phyloP scores from a whole-genome alignment of 2,797 vertebrate genomes.

The Pangasius krempfi region DNA sequence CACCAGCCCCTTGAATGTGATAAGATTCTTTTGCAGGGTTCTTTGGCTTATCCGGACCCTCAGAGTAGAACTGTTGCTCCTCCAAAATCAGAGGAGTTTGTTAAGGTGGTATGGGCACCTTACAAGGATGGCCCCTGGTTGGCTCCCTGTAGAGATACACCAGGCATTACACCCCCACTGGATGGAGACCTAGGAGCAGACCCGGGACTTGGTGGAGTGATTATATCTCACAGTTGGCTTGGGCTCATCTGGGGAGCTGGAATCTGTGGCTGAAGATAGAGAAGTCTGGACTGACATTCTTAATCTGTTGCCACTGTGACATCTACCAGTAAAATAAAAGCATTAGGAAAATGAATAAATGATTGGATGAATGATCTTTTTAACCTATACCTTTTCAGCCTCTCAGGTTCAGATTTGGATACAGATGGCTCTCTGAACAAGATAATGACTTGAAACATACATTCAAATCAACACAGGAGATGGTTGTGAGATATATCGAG shows the following conservation, averaged over 20 bases:
- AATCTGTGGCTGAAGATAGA: too few species aligned
- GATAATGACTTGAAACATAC: too few species aligned
- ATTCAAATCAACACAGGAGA: too few species aligned
- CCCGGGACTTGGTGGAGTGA: background rate
- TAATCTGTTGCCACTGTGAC: too few species aligned
- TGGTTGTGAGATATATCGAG: too few species aligned
- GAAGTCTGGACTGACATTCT: too few species aligned
- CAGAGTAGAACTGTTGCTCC: background rate
- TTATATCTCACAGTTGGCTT: background rate
- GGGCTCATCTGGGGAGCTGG: background rate
- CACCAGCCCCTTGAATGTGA: background rate
- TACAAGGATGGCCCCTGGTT: background rate
- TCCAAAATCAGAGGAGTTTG: background rate
- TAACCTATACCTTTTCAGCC: too few species aligned
- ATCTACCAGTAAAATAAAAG: too few species aligned
- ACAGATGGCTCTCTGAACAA: too few species aligned
- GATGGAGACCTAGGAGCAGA: background rate
- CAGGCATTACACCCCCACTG: background rate
- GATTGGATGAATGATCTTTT: background rate
- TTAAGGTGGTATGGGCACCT: background rate
- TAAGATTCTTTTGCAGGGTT: background rate
- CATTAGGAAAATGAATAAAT: background rate
- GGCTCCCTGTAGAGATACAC: background rate
- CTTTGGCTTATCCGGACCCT: too few species aligned
- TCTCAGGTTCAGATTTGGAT: too few species aligned